Conservation (phyloP, 2,113 vertebrate species). For the Procavia capensis region DNA sequence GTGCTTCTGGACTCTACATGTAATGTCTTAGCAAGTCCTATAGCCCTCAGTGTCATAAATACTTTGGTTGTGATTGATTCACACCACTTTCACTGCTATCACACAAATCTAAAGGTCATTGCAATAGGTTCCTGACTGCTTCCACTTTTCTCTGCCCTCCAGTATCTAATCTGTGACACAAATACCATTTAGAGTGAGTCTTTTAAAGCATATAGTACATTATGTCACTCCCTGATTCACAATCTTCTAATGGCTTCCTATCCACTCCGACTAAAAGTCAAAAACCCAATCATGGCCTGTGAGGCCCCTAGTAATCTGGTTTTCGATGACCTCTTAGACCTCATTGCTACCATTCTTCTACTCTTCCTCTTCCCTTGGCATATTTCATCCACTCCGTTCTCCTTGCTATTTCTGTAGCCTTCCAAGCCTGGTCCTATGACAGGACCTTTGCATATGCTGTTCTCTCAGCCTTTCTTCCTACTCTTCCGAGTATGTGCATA, state of each 20-base stretch:
- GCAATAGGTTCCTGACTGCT: not conserved
- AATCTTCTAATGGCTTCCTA: too few species aligned
- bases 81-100: not conserved
- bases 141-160: not conserved
- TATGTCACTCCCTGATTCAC: too few species aligned
- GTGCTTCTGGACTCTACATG: not conserved
- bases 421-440: not conserved
- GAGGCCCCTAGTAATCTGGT: not conserved
- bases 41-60: not conserved
- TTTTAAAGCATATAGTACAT: not conserved
- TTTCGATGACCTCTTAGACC: not conserved
- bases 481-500: too few species aligned
- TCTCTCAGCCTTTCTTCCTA: too few species aligned
- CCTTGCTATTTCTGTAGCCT: not conserved
- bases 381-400: not conserved
- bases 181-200: not conserved
- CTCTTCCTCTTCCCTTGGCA: too few species aligned
- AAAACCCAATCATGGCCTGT: not conserved
- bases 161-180: not conserved
- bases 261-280: not conserved
- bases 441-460: not conserved
- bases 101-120: not conserved
- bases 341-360: not conserved
- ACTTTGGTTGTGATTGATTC: too few species aligned
- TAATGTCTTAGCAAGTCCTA: not conserved